phyloP scores from a whole-genome alignment of 2,113 vertebrate genomes.

The Notiomystis cincta region DNA sequence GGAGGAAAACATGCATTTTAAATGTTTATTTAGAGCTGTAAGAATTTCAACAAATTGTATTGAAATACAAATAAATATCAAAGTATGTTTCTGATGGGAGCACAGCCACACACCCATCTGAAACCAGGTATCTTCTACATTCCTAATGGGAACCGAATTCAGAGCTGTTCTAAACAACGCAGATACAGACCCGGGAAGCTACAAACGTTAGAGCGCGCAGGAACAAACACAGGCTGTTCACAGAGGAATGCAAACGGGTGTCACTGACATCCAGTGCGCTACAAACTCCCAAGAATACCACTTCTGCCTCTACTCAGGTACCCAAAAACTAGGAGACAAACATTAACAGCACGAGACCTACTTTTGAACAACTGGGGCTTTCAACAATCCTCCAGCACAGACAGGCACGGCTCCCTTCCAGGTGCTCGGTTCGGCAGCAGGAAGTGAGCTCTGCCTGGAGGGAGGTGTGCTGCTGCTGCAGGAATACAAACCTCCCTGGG shows the following conservation, averaged over 20 bases:
- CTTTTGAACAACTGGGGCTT: background rate
- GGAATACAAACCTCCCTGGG: background rate
- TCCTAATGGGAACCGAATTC: slow-evolving; percentile 41
- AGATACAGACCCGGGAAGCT: background rate
- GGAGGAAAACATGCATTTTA: slow-evolving; percentile 46
- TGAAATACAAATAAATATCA: slow-evolving; percentile 73
- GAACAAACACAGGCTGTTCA: background rate
- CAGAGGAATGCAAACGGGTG: background rate
- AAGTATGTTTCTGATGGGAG: slow-evolving; percentile 41
- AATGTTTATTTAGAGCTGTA: slow-evolving; percentile 64
- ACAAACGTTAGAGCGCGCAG: background rate
- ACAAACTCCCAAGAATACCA: background rate
- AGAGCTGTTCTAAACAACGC: background rate
- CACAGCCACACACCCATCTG: background rate
- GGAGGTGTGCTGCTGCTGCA: background rate
- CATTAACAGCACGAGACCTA: background rate
- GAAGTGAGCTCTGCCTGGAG: background rate
- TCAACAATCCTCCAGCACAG: background rate
- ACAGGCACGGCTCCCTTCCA: background rate
- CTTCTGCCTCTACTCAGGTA: background rate
- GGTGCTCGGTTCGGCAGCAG: accelerated
- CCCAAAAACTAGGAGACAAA: background rate
- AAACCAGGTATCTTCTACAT: slow-evolving; percentile 23
- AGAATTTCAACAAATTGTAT: slow-evolving; percentile 56
- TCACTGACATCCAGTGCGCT: background rate